Conservation (phyloP, 2,888 invertebrate genomes). For the Nomada ruficornis region DNA sequence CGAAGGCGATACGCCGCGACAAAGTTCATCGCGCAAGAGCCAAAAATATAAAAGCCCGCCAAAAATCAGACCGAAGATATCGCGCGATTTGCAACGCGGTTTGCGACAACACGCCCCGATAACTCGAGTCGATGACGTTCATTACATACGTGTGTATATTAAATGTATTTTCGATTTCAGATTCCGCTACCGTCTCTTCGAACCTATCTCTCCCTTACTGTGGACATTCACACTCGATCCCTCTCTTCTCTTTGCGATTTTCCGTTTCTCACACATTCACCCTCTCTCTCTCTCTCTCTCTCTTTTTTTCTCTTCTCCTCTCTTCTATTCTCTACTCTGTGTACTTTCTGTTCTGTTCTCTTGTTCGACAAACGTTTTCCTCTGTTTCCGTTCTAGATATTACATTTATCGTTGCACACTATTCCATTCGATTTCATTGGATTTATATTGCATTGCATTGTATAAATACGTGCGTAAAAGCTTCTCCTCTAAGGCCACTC, state of each 20-base stretch:
- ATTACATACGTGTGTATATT: constrained; percentile 59
- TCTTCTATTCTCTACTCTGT: constrained; percentile 32
- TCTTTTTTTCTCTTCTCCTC: constrained; percentile 36
- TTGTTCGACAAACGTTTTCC: constrained; percentile 41
- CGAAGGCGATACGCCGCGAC: constrained; percentile 66
- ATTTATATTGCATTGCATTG: constrained; percentile 52
- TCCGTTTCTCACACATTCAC: constrained; percentile 4
- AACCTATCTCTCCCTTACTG: constrained; percentile 48
- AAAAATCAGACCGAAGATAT: constrained; percentile 77
- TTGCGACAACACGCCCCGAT: constrained; percentile 69
- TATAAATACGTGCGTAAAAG: constrained; percentile 54
- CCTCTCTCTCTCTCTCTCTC: constrained; percentile 35
- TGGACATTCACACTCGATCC: constrained; percentile 52
- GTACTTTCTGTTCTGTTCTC: constrained; percentile 12
- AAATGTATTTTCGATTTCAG: constrained; percentile 80
- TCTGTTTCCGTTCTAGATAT: constrained; percentile 48
- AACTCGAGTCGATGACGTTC: constrained; percentile 40
- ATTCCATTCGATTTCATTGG: constrained; percentile 42
- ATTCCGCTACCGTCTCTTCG: constrained; percentile 75
- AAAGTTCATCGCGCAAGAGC: constrained; percentile 76
- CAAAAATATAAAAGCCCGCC: constrained; percentile 85
- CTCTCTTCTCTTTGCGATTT: constrained; percentile 26
- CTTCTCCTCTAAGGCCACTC: constrained; percentile 59
- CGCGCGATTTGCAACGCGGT: constrained; percentile 76
- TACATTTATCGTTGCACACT: constrained; percentile 17